These are phyloP conservation scores for Pterois miles DNA, from an alignment of 2,797 vertebrate species.

Conservation along the genomic window DNA sequence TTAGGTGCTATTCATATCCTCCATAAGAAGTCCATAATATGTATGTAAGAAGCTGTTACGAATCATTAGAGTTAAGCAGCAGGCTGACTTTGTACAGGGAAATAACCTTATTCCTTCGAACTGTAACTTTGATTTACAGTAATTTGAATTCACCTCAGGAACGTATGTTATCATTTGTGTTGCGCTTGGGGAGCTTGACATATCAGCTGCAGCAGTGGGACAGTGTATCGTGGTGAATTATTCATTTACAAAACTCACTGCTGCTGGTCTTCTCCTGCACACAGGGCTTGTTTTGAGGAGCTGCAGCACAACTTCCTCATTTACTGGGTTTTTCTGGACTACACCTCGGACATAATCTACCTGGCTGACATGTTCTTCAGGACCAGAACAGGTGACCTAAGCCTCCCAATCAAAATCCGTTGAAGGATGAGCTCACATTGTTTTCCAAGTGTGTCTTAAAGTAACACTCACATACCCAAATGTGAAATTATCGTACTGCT, in stretches of 20 bases:
- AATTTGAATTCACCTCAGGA: neutral
- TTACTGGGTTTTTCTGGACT: conserved; percentile 91
- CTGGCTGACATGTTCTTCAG: conserved; percentile 91
- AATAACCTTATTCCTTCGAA: neutral
- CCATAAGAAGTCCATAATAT: no score
- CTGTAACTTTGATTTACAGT: neutral
- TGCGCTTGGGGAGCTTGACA: neutral
- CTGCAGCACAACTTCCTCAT: conserved; percentile 88
- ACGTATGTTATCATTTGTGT: neutral
- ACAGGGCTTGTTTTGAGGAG: conserved; percentile 96
- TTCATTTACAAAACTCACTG: neutral
- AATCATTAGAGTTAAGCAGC: neutral
- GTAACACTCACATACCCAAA: neutral
- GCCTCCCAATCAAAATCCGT: neutral
- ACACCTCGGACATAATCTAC: conserved; percentile 90
- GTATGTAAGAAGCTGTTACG: neutral
- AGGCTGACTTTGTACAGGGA: neutral
- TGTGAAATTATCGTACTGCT: neutral
- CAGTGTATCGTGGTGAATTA: neutral
- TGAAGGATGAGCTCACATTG: neutral
- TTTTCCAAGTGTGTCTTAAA: neutral
- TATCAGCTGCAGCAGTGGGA: neutral
- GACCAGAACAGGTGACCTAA: conserved; percentile 89
- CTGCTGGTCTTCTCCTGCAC: conserved; percentile 18
- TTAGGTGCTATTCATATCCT: neutral